These are phyloP conservation scores for Calypte anna DNA, from an alignment of 2,113 vertebrate species.

Conservation along the genomic window DNA sequence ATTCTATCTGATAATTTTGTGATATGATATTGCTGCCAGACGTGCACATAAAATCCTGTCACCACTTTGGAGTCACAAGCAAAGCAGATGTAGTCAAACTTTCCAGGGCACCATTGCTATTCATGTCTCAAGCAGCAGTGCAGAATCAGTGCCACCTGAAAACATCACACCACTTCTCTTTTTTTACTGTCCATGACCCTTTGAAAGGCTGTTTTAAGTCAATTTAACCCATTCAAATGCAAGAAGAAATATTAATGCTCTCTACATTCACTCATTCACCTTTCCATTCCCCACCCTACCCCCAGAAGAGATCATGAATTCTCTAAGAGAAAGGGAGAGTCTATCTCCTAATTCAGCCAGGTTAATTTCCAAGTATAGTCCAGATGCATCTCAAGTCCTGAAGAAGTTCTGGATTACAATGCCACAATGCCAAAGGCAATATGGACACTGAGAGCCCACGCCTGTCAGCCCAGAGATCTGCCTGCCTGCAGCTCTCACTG, in stretches of 20 bases:
- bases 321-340: neutral
- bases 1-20: neutral
- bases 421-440: neutral
- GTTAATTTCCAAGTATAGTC: neutral
- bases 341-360: neutral
- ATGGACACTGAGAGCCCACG: neutral
- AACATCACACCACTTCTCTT: neutral
- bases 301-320: neutral
- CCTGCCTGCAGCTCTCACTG: neutral
- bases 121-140: neutral
- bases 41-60: neutral
- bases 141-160: neutral
- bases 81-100: neutral
- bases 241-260: neutral
- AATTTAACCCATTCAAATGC: neutral
- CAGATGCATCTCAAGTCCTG: neutral
- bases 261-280: neutral
- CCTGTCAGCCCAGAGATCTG: neutral
- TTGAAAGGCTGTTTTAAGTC: neutral
- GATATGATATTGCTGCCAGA: neutral
- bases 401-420: neutral
- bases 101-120: neutral
- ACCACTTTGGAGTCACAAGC: neutral
- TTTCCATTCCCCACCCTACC: neutral
- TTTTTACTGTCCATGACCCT: neutral